Evolutionary conservation across 2,797 vertebrate genomes (phyloP).

Genomic region (Anguilla anguilla): DNA sequence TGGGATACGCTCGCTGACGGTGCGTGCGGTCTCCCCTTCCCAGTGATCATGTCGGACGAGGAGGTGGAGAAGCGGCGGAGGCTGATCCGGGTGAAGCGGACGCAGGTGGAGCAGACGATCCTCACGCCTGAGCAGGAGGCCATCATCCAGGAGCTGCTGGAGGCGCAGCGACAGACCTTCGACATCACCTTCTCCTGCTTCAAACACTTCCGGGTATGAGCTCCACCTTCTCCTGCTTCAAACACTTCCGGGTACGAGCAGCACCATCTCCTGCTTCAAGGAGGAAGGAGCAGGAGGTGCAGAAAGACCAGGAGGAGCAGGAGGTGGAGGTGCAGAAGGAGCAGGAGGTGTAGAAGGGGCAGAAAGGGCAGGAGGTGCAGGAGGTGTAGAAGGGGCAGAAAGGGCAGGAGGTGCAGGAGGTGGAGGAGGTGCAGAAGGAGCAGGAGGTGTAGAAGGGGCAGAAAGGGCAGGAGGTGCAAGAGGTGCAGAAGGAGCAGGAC

Average conservation of each 20-base stretch:
- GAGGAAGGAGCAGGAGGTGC: too few species aligned
- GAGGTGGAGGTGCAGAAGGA: too few species aligned
- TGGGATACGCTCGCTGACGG: not conserved
- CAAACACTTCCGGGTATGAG: constrained; percentile 59
- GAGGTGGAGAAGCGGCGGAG: constrained; percentile 72
- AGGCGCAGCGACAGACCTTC: constrained; percentile 70
- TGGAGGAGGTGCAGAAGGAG: too few species aligned
- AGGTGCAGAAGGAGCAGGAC: too few species aligned
- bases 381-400: too few species aligned
- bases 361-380: not conserved
- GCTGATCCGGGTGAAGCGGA: constrained; percentile 69
- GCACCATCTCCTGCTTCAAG: constrained; percentile 73
- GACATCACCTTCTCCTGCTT: constrained; percentile 74
- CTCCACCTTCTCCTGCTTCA: not conserved
- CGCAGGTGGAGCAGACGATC: constrained; percentile 21
- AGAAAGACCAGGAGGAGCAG: too few species aligned
- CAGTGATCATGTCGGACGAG: constrained; percentile 83
- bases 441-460: too few species aligned
- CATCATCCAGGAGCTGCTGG: constrained; percentile 69
- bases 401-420: too few species aligned
- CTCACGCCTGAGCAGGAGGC: constrained; percentile 68
- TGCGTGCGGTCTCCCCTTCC: not conserved
- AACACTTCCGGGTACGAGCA: constrained; percentile 47
- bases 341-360: too few species aligned
- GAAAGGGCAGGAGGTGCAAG: too few species aligned